Evolutionary conservation across 2,797 vertebrate species (phyloP), one percentile per base, ranked within the genome.

Genomic region (Danio jaintianensis): DNA sequence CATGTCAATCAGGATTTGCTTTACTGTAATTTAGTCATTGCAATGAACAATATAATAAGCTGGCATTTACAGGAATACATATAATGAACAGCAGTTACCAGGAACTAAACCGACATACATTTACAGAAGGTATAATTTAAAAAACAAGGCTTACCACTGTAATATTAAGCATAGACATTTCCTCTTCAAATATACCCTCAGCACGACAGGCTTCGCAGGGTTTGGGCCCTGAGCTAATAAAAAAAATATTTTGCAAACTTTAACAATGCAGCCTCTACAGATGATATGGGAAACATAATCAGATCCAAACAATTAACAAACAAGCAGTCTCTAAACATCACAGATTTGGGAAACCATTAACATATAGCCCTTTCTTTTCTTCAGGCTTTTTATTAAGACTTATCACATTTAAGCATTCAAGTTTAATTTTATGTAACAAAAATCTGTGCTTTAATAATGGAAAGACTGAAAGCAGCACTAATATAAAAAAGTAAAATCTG

Each of bases 141-240:
- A 29, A 36, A 56, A 5, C 10, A 7, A 53, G 64, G 82, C 95
- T 94, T 87, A 98, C 98, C 52, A 96, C 96, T 73, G 81, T 92
- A 7, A 92, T 94, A 83, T 97, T 96, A 40, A 99, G 90, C 78
- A 98, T 91, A 6, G 98, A 99, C 43, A 91, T 73, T 0, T 95
- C 94, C 66, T 97, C 97, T 83, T 99, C 98, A 0, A 96, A 98
- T n/a, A 99, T 96, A 43, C 96, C 96, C 71, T 99, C 98, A n/a
- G 95, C 93, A 62, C 94, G 94, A 13, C 98, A 99, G 69, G 96
- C 97, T 18, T 96, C 92, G 69, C 98, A 99, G 58, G 96, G 97
- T 56, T 96, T 96, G 45, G 98, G 97, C 5, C 97, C 97, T 5
- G 92, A 91, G 85, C 98, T 99, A 80, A 74, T 67, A 86, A 82